Evolutionary conservation across 2,888 invertebrate genomes (phyloP), one percentile per base, ranked within the genome.

Genomic region (Apocheima hispidaria): DNA sequence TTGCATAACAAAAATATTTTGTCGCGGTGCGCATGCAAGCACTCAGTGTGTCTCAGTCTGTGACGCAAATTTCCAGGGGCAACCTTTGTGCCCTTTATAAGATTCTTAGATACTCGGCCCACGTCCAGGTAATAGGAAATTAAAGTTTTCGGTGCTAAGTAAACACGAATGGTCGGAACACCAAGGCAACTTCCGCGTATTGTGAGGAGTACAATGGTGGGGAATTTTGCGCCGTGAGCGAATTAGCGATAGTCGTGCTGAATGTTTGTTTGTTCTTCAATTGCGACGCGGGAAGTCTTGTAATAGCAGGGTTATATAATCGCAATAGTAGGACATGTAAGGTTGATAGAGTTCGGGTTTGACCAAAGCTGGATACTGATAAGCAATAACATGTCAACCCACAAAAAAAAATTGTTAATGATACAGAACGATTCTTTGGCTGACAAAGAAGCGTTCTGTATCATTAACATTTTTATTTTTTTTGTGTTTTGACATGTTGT

Each of bases 281-380:
- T 77, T 69, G 70, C 86, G 69, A 79, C 86, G 81, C 83, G 88
- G 84, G 88, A 74, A 87, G 87, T 88, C 84, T 68, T 35, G 72
- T 49, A 52, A 43, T 74, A 71, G 74, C 30, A 23, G 44, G 40
- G 56, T 57, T 38, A 49, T 58, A 46, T 36, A 38, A 35, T 18
- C 4, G 41, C 12, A 14, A 23, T 23, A 7, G 6, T 20, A 18
- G 2, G 18, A 38, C 10, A 38, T 16, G 16, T 36, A 20, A 18
- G 9, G 10, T 18, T 12, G 7, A 38, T 16, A n/a, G n/a, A n/a
- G n/a, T n/a, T n/a, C n/a, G n/a, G n/a, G n/a, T n/a, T n/a, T n/a
- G n/a, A n/a, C n/a, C n/a, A n/a, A n/a, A n/a, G n/a, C n/a, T n/a
- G n/a, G n/a, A n/a, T n/a, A n/a, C n/a, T n/a, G n/a, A n/a, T n/a